These are phyloP conservation scores for Bujurquina vittata DNA, from an alignment of 2,113 vertebrate genomes.

Conservation along the genomic window DNA sequence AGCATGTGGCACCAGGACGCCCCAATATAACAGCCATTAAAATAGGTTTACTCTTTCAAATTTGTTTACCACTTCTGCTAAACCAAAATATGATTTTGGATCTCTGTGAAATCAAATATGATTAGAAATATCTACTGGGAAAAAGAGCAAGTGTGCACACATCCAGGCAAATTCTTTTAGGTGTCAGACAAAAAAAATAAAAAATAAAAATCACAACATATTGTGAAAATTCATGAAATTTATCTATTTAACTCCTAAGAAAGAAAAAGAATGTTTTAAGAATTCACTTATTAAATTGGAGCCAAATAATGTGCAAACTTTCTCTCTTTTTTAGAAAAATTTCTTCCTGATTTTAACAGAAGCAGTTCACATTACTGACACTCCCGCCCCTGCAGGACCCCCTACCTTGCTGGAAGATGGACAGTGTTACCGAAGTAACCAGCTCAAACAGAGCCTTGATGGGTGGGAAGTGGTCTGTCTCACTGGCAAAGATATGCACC, in stretches of 20 bases:
- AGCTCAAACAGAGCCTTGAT: slow-evolving; percentile 98
- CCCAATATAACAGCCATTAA: background rate
- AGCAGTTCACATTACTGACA: slow-evolving; percentile 35
- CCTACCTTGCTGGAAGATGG: slow-evolving; percentile 99
- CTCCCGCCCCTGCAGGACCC: slow-evolving; percentile 48
- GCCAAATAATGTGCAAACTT: background rate
- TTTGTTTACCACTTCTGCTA: background rate
- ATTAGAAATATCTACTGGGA: slow-evolving; percentile 6
- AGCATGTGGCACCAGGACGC: background rate
- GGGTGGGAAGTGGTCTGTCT: slow-evolving; percentile 95
- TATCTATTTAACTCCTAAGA: background rate
- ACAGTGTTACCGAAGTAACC: slow-evolving; percentile 96
- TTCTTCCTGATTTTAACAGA: slow-evolving; percentile 9
- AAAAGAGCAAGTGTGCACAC: background rate
- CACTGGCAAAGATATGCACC: slow-evolving; percentile 98
- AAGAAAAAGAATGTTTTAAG: background rate
- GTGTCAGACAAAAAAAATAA: background rate
- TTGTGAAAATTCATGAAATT: background rate
- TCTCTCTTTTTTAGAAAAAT: background rate
- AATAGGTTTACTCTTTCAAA: background rate
- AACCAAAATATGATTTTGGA: background rate
- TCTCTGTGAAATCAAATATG: slow-evolving; percentile 4
- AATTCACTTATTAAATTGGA: background rate
- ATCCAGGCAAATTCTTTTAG: background rate
- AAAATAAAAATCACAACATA: background rate